Evolutionary conservation across 2,797 vertebrate species (phyloP).

Genomic region (Alfaro cultratus): DNA sequence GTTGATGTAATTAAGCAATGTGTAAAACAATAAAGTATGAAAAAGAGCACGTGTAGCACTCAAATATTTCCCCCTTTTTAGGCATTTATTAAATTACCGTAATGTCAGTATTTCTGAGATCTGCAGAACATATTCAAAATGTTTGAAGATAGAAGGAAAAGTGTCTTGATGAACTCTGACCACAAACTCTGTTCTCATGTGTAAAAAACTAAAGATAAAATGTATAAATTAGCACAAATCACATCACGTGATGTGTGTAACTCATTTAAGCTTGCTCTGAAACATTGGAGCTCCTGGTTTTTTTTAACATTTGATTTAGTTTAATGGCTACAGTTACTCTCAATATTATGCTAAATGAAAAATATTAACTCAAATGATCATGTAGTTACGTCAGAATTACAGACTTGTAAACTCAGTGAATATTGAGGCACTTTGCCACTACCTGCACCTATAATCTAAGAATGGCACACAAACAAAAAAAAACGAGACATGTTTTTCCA

Average conservation of each 20-base stretch:
- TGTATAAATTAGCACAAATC: neutral
- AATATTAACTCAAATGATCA: neutral
- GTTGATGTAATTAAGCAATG: neutral
- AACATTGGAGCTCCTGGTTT: neutral
- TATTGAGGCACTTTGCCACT: neutral
- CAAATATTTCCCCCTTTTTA: neutral
- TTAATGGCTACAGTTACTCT: neutral
- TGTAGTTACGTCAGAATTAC: neutral
- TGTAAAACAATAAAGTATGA: neutral
- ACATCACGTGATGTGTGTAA: neutral
- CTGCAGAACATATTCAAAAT: neutral
- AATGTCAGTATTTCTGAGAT: neutral
- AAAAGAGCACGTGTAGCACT: neutral
- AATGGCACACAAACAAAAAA: slow-evolving; percentile 11
- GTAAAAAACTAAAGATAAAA: neutral
- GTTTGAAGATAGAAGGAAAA: neutral
- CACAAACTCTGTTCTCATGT: neutral
- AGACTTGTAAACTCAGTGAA: neutral
- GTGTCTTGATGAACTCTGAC: neutral
- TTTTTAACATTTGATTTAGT: neutral
- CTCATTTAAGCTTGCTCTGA: neutral
- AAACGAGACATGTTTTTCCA: neutral
- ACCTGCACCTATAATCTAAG: neutral
- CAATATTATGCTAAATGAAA: neutral
- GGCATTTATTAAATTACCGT: neutral